Conservation (phyloP, 2,888 invertebrate species). For the Brachyopa scutellaris region DNA sequence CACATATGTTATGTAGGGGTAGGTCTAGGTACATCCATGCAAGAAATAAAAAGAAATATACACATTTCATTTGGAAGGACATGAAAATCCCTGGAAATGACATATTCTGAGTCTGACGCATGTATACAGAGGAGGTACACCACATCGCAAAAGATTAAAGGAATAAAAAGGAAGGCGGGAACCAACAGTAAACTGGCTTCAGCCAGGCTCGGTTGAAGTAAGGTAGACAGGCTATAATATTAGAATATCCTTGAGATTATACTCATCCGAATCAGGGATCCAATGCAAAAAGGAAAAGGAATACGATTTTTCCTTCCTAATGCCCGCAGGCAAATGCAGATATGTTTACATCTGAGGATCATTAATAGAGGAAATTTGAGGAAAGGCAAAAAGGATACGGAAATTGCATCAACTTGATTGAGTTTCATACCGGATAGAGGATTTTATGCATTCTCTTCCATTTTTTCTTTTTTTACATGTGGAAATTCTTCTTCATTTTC, state of each 20-base stretch:
- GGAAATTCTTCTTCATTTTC: slow-evolving; percentile 1
- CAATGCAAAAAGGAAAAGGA: too few species aligned
- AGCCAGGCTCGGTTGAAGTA: too few species aligned
- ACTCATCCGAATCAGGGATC: too few species aligned
- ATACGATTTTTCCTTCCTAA: too few species aligned
- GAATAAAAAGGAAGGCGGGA: neutral
- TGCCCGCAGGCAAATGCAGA: too few species aligned
- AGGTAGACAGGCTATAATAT: too few species aligned
- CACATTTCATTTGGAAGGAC: slow-evolving; percentile 21
- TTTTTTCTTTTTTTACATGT: neutral
- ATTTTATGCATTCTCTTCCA: neutral
- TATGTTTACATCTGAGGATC: neutral
- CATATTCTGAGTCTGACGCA: slow-evolving; percentile 37
- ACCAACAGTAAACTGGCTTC: neutral
- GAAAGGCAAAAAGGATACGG: slow-evolving; percentile 21
- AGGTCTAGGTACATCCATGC: neutral
- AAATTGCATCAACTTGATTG: slow-evolving; percentile 49
- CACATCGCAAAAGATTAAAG: too few species aligned
- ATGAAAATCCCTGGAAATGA: slow-evolving; percentile 38
- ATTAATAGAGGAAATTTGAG: slow-evolving; percentile 1
- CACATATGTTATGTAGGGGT: too few species aligned
- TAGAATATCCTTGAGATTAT: too few species aligned
- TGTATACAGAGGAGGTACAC: too few species aligned
- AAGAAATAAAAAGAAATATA: neutral
- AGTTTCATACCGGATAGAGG: slow-evolving; percentile 7